Conservation (phyloP, 2,113 vertebrate species). For the Lucifuga dentata region DNA sequence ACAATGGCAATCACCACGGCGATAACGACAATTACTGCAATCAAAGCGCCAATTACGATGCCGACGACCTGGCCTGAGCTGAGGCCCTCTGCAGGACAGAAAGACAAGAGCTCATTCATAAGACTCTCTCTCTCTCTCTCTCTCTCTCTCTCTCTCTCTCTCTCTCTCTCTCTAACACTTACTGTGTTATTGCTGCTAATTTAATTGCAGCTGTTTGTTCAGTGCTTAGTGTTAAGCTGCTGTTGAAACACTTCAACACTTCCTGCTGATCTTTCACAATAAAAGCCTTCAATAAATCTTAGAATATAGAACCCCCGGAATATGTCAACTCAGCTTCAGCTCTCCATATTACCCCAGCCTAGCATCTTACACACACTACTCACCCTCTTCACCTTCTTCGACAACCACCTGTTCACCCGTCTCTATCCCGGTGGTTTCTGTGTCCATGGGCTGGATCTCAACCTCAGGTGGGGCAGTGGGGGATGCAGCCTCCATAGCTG, state of each 20-base stretch:
- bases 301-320: no score
- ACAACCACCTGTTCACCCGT: rapidly evolving
- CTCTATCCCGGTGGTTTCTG: not conserved
- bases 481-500: not conserved
- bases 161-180: no score
- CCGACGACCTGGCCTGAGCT: conserved; percentile 78
- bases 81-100: conserved; percentile 58
- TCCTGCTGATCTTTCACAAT: no score
- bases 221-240: no score
- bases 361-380: conserved; percentile 21
- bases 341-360: no score
- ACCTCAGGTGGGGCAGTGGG: not conserved
- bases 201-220: no score
- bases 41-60: conserved; percentile 78
- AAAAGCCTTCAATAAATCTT: no score
- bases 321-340: not conserved
- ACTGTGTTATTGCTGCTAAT: no score
- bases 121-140: not conserved
- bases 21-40: conserved; percentile 72
- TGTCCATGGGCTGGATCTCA: rapidly evolving
- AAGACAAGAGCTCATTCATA: conserved; percentile 7
- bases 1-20: conserved; percentile 72
- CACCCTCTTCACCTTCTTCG: conserved; percentile 26
- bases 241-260: no score
- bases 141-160: not conserved